Conservation (phyloP, 1,140 invertebrate genomes). For the Brachionus plicatilis region DNA sequence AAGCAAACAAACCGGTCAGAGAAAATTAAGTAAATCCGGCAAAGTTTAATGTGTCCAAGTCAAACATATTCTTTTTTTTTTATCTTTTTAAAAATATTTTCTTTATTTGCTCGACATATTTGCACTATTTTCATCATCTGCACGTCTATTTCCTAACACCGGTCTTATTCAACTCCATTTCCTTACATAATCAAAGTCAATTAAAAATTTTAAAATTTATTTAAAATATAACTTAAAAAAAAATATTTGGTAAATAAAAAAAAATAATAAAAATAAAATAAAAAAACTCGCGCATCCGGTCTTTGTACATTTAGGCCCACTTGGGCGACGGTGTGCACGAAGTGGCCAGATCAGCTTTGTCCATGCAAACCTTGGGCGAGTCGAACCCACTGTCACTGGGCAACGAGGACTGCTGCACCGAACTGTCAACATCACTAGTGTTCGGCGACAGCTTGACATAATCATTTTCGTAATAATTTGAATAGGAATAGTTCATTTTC, state of each 20-base stretch:
- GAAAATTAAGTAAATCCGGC: neutral
- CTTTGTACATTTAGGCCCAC: neutral
- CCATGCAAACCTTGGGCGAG: neutral
- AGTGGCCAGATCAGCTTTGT: neutral
- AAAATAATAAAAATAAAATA: neutral
- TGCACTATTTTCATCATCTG: neutral
- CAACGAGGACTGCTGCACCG: neutral
- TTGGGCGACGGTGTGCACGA: constrained; percentile 11
- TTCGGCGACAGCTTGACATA: constrained; percentile 7
- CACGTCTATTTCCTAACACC: neutral
- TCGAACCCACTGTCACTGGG: constrained; percentile 9
- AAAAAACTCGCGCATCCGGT: neutral
- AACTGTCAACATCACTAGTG: neutral
- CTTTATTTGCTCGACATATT: neutral
- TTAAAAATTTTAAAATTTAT: neutral
- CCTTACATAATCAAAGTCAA: neutral
- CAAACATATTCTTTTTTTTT: neutral
- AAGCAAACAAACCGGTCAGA: neutral
- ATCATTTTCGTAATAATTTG: neutral
- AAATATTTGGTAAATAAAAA: neutral
- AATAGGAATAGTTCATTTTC: constrained; percentile 6
- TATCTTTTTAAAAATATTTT: neutral
- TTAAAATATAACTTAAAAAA: constrained; percentile 4
- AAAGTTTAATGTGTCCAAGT: neutral
- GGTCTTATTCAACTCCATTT: neutral